Evolutionary conservation across 1,140 invertebrate species (phyloP).

Genomic region (Nebria ingens): DNA sequence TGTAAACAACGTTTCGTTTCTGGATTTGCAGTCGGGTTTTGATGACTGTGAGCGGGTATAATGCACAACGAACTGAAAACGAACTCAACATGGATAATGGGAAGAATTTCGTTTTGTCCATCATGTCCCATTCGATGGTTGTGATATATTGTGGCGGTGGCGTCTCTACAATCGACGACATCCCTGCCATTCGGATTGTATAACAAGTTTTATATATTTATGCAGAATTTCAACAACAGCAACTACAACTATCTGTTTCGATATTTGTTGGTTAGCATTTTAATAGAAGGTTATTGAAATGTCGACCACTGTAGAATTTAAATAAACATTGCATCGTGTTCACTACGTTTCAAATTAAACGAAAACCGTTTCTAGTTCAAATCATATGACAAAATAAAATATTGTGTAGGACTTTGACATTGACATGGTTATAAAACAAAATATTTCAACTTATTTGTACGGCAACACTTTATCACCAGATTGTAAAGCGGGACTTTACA

Average conservation of each 20-base stretch:
- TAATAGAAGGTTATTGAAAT: not conserved
- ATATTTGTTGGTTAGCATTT: constrained; percentile 11
- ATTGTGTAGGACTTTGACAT: constrained; percentile 14
- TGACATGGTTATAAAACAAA: constrained; percentile 9
- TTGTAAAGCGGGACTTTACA: no score
- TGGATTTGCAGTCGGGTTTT: constrained; percentile 93
- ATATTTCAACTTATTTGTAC: not conserved
- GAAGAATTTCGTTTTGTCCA: constrained; percentile 91
- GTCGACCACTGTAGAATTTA: not conserved
- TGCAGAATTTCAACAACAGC: not conserved
- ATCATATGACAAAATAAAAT: constrained; percentile 4
- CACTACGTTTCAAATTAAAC: constrained; percentile 5
- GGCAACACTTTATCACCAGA: not conserved
- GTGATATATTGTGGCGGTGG: constrained; percentile 55
- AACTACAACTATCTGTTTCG: constrained; percentile 1
- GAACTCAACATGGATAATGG: constrained; percentile 82
- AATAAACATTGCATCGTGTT: not conserved
- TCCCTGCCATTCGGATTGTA: not conserved
- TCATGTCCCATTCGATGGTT: constrained; percentile 98
- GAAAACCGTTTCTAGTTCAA: constrained; percentile 6
- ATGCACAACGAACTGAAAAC: constrained; percentile 75
- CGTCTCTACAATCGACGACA: constrained; percentile 27
- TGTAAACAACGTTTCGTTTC: constrained; percentile 72
- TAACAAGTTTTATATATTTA: not conserved
- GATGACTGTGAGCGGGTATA: constrained; percentile 94